These are phyloP conservation scores for Aphodius granarius DNA, from an alignment of 2,888 invertebrate species.

Conservation along the genomic window DNA sequence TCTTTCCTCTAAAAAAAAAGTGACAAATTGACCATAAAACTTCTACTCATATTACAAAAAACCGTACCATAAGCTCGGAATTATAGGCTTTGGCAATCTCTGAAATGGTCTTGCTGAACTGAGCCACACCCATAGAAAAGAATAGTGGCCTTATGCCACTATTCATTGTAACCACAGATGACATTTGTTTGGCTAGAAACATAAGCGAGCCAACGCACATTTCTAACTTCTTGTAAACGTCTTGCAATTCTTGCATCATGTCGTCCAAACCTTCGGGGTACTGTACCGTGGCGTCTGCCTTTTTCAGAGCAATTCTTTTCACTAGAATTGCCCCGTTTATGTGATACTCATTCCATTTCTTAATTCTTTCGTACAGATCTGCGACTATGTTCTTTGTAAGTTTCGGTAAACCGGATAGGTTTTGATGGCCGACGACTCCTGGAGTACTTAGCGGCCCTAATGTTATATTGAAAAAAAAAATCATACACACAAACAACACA, in stretches of 20 bases:
- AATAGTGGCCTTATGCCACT: conserved; percentile 40
- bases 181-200: conserved; percentile 42
- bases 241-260: conserved; percentile 39
- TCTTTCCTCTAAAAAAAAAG: conserved; percentile 47
- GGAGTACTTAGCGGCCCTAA: conserved; percentile 52
- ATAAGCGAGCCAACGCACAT: conserved; percentile 39
- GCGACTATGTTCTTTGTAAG: conserved; percentile 60
- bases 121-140: conserved; percentile 42
- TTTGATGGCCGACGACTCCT: conserved; percentile 51
- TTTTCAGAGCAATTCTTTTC: conserved; percentile 49
- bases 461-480: background rate
- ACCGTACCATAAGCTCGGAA: conserved; percentile 50
- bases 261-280: conserved; percentile 37
- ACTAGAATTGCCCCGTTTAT: conserved; percentile 52
- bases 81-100: conserved; percentile 48
- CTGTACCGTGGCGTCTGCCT: conserved; percentile 40
- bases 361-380: conserved; percentile 57
- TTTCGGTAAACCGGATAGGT: conserved; percentile 60
- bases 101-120: conserved; percentile 40
- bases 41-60: too few relatives aligned
- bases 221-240: conserved; percentile 39
- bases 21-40: too few relatives aligned
- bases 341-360: conserved; percentile 58
- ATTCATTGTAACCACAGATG: conserved; percentile 46
- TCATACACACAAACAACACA: too few relatives aligned